A percentile compares a stretch with the other conserved stretches of the same genome.
Conservation (phyloP, 2,888 invertebrate genomes). For the Protodeltote pygarga region DNA sequence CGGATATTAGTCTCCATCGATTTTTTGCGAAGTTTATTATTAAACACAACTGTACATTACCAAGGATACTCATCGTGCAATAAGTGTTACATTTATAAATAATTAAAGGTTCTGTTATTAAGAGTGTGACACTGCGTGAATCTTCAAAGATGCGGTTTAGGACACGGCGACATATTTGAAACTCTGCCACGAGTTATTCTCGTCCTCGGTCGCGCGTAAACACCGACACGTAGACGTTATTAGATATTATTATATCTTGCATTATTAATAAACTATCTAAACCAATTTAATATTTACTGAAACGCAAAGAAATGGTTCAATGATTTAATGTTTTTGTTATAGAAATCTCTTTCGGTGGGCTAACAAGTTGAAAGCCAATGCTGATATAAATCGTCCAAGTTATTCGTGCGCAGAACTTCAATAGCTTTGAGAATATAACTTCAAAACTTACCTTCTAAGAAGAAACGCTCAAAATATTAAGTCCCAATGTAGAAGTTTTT, state of each 20-base stretch:
- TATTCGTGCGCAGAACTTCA: not conserved
- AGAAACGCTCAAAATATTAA: too few species aligned
- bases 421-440: constrained; percentile 12
- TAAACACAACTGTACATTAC: not conserved
- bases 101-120: constrained; percentile 55
- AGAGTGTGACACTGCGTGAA: constrained; percentile 65
- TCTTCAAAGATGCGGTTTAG: constrained; percentile 71
- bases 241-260: constrained; percentile 65
- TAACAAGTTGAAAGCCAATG: constrained; percentile 8
- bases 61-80: constrained; percentile 1
- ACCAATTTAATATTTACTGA: constrained; percentile 34
- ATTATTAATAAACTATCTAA: constrained; percentile 56
- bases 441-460: not conserved
- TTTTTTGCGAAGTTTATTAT: not conserved
- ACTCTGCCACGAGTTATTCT: constrained; percentile 83
- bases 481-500: too few species aligned
- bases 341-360: constrained; percentile 4
- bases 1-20: too few species aligned
- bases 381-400: not conserved
- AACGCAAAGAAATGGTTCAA: constrained; percentile 11
- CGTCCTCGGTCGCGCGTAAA: constrained; percentile 75
- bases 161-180: constrained; percentile 85
- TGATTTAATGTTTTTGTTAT: constrained; percentile 14
- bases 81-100: constrained; percentile 22
- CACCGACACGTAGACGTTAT: constrained; percentile 63